phyloP scores from a whole-genome alignment of 2,888 invertebrate genomes.

The Andrena dorsata region DNA sequence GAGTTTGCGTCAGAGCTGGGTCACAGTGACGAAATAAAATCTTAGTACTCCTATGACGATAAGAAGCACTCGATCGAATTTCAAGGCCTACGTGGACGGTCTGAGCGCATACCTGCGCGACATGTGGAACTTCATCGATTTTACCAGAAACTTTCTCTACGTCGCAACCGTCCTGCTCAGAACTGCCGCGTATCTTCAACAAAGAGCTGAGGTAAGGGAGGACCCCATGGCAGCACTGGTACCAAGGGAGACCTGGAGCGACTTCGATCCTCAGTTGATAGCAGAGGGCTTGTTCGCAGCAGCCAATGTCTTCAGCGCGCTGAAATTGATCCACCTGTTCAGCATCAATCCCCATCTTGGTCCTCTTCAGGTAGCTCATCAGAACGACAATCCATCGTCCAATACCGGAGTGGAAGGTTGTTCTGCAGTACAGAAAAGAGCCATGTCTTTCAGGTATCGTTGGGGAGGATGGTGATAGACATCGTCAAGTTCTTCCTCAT shows the following conservation, averaged over 20 bases:
- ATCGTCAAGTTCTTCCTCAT: slow-evolving; percentile 97
- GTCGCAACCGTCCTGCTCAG: slow-evolving; percentile 90
- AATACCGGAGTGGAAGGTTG: too few species aligned
- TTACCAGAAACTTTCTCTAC: slow-evolving; percentile 95
- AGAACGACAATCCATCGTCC: too few species aligned
- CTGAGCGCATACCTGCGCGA: slow-evolving; percentile 94
- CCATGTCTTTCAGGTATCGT: slow-evolving; percentile 89
- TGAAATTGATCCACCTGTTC: slow-evolving; percentile 96
- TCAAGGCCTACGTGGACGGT: slow-evolving; percentile 93
- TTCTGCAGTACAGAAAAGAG: neutral
- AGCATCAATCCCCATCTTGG: slow-evolving; percentile 97
- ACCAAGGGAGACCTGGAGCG: slow-evolving; percentile 94
- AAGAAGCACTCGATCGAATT: slow-evolving; percentile 19
- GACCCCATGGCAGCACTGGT: slow-evolving; percentile 91
- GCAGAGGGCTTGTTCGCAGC: slow-evolving; percentile 97
- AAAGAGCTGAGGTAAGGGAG: slow-evolving; percentile 88
- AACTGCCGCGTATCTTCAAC: slow-evolving; percentile 91
- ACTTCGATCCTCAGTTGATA: slow-evolving; percentile 96
- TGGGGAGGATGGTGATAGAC: slow-evolving; percentile 95
- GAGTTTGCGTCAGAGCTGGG: too few species aligned
- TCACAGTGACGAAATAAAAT: neutral
- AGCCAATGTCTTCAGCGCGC: slow-evolving; percentile 96
- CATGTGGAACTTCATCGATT: slow-evolving; percentile 99
- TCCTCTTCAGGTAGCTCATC: slow-evolving; percentile 89
- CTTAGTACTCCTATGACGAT: neutral